Conservation (phyloP, 2,797 vertebrate genomes). For the Ctenopoma multispine region DNA sequence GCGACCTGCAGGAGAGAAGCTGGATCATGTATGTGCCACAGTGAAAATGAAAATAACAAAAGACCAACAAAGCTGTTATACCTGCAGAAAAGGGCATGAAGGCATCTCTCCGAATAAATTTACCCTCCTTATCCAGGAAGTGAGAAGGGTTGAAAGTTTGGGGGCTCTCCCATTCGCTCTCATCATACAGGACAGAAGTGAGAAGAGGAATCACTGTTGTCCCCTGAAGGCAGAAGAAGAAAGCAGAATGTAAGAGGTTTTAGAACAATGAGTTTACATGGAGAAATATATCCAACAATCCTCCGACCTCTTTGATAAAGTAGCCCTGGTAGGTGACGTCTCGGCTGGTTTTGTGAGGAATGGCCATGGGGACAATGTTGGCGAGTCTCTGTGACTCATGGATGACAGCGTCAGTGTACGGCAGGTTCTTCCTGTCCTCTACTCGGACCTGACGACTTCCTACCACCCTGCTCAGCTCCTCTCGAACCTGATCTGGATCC, state of each 20-base stretch:
- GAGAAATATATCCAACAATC: no score
- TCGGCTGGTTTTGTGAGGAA: constrained; percentile 49
- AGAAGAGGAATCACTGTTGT: constrained; percentile 71
- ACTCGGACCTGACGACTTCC: constrained; percentile 48
- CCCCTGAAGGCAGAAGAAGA: constrained; percentile 40
- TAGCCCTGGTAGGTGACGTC: constrained; percentile 72
- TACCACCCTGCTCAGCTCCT: constrained; percentile 59
- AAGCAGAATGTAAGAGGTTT: no score
- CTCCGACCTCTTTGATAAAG: constrained; percentile 79
- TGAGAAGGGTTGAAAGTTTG: constrained; percentile 71
- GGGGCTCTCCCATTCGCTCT: constrained; percentile 73
- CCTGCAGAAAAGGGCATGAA: constrained; percentile 83
- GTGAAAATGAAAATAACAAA: not conserved
- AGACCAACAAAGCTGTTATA: constrained; percentile 20
- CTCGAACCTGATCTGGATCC: constrained; percentile 65
- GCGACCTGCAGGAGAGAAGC: not conserved
- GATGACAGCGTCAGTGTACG: constrained; percentile 68
- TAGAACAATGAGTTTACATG: no score
- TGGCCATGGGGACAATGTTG: constrained; percentile 22
- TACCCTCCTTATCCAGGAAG: constrained; percentile 76
- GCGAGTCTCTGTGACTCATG: constrained; percentile 70
- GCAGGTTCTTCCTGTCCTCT: constrained; percentile 63
- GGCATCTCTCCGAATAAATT: constrained; percentile 72
- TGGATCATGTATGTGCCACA: not conserved
- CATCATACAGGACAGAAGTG: constrained; percentile 69